phyloP scores from a whole-genome alignment of 2,113 vertebrate genomes.

The Peromyscus californicus region DNA sequence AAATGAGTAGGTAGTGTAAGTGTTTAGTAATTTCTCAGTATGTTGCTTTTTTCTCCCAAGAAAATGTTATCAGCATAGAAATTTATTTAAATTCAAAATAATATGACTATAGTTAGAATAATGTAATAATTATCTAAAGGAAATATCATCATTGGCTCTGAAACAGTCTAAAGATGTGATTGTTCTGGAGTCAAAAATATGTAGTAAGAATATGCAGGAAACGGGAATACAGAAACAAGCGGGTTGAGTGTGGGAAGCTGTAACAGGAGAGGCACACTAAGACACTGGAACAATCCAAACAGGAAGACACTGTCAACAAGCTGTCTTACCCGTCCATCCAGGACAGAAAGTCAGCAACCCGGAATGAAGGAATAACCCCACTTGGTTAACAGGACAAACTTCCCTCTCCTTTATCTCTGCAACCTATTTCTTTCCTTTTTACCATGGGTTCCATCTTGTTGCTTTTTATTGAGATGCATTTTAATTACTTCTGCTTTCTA shows the following conservation, averaged over 20 bases:
- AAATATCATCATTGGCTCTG: constrained; percentile 82
- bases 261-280: constrained; percentile 65
- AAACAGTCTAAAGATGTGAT: constrained; percentile 73
- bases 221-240: constrained; percentile 83
- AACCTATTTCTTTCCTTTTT: constrained; percentile 18
- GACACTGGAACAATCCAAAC: constrained; percentile 71
- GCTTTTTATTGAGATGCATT: not conserved
- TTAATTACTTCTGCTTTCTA: too few relatives aligned
- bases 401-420: constrained; percentile 61
- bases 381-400: constrained; percentile 46
- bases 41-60: too few relatives aligned
- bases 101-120: constrained; percentile 84
- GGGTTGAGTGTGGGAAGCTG: constrained; percentile 76
- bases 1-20: not conserved
- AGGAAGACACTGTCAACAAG: constrained; percentile 79
- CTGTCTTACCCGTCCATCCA: constrained; percentile 43
- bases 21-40: not conserved
- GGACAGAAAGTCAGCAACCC: constrained; percentile 67
- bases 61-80: constrained; percentile 84
- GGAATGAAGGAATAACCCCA: constrained; percentile 58
- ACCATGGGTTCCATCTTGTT: constrained; percentile 55
- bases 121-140: constrained; percentile 82
- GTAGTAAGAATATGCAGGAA: constrained; percentile 82
- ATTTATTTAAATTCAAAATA: constrained; percentile 90
- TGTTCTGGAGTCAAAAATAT: constrained; percentile 83